Base-by-base conservation (phyloP, 2,113 vertebrate genomes). In the Pitta sordida region DNA sequence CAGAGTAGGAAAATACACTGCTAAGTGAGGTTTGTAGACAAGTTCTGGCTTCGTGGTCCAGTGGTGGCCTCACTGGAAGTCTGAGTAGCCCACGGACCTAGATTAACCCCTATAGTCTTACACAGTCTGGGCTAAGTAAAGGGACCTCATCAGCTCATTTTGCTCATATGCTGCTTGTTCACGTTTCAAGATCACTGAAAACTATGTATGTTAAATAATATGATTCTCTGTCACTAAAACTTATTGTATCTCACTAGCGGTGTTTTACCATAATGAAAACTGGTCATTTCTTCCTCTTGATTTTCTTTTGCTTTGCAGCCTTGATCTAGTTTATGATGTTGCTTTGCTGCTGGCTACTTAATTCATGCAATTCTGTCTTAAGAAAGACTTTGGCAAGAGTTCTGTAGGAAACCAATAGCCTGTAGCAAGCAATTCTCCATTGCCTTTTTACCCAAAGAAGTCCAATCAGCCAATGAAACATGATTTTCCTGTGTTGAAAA, bases 341-440 rank as follows among this genome's bases (percentile, higher is more conserved):
- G 55, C 67, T 93, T 94, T 86, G 83, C 74, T 58, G 76, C 37
- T 82, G 55, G 79, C 58, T 79, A 30, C 58, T 83, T 90, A 86
- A 60, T 91, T 94, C 83, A 65, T 51, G 46, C 79, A 93, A 69
- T 75, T 93, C 44, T 88, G 8, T 81, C 73, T 81, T 85, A 76
- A 79, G 74, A 86, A 78, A 88, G 73, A 46, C 71, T 96, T 88
- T 34, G 37, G 81, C 69, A 77, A 58, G 76, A 70, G 48, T 83
- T 93, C 69, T 88, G 29, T 64, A 30, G 80, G 86, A 84, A 86
- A 85, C 29, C 51, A 84, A 43, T 62, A 79, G 53, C 51, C 73
- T 81, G 20, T 85, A 83, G 49, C 65, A 90, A 88, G 22, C 52
- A 60, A 17, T 83, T 91, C 71, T 94, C 55, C 36, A 30, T 52